Evolutionary conservation across 2,113 vertebrate species (phyloP), one percentile per base, ranked within the genome.

Genomic region (Sander vitreus): DNA sequence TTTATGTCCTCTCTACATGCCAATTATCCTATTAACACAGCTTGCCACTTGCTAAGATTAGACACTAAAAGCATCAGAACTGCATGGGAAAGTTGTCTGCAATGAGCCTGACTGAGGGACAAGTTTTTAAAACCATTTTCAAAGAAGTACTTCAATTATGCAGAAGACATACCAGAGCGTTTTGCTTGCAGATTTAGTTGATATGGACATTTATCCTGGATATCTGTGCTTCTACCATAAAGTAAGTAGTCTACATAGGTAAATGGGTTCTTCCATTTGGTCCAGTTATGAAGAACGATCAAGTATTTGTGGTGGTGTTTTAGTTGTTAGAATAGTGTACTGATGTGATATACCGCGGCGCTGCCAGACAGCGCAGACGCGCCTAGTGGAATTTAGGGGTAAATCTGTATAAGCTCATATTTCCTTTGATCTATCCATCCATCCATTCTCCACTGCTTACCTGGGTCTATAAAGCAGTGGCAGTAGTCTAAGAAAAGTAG

Each of bases 1-100:
- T 78, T 83, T 36, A 81, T 73, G 54, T 55, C 21, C 39, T 70
- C 59, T 73, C 78, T 60, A 88, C 78, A 87, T 76, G 81, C 66
- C 60, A 70, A 78, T 89, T 85, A 86, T 83, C 75, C 83, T 59
- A 76, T 87, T 73, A 86, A 83, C 53, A 81, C 77, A 80, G 76
- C 39, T 36, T 59, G 73, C 58, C 59, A 72, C 73, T 54, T 76
- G 66, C 75, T 73, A 64, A 23, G 43, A n/a, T 75, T 78, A 13
- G 65, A 78, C 27, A 71, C 21, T 74, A 74, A 78, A 64, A 81
- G 69, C 62, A 70, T 18, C 47, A 73, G 4, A 83, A 51, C 69
- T 10, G 45, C 58, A 69, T 78, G 68, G 71, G 70, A 76, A 84
- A 70, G 60, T 45, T n/a, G 30, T 39, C 51, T 39, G 54, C 1